A percentile compares a stretch with the other conserved stretches of the same genome.
phyloP scores from a whole-genome alignment of 2,797 vertebrate genomes.

The Phalanger gymnotis region DNA sequence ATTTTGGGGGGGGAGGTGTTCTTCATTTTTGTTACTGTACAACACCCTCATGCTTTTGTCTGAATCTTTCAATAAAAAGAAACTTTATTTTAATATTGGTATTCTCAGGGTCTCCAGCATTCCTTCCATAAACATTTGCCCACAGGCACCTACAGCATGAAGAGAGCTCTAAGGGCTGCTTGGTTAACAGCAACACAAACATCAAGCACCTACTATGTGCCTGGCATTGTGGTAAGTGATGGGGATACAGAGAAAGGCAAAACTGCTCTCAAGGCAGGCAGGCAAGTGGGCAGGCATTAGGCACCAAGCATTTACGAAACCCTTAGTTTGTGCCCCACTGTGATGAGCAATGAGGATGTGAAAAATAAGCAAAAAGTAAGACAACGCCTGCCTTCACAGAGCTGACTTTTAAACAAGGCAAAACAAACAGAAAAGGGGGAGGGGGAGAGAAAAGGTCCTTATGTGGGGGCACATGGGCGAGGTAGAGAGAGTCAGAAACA shows the following conservation, averaged over 20 bases:
- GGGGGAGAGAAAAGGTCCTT: neutral
- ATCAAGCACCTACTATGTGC: neutral
- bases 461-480: neutral
- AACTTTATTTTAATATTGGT: constrained; percentile 39
- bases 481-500: neutral
- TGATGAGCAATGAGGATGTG: neutral
- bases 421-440: neutral
- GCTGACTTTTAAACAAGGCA: neutral
- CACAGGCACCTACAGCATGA: neutral
- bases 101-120: neutral
- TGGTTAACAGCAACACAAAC: neutral
- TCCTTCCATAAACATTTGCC: neutral
- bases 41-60: neutral
- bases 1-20: neutral
- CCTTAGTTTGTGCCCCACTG: fast-evolving
- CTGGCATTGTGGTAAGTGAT: neutral
- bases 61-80: constrained; percentile 69
- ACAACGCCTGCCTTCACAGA: neutral
- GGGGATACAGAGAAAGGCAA: neutral
- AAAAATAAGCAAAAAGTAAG: neutral
- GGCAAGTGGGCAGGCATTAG: neutral
- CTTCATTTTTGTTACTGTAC: neutral
- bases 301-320: too few species aligned
- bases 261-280: neutral
- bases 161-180: neutral